Percentiles rank a stretch among this genome's conserved stretches.
These are phyloP conservation scores for Conus betulinus DNA, from an alignment of 1,140 invertebrate species.

Conservation along the genomic window DNA sequence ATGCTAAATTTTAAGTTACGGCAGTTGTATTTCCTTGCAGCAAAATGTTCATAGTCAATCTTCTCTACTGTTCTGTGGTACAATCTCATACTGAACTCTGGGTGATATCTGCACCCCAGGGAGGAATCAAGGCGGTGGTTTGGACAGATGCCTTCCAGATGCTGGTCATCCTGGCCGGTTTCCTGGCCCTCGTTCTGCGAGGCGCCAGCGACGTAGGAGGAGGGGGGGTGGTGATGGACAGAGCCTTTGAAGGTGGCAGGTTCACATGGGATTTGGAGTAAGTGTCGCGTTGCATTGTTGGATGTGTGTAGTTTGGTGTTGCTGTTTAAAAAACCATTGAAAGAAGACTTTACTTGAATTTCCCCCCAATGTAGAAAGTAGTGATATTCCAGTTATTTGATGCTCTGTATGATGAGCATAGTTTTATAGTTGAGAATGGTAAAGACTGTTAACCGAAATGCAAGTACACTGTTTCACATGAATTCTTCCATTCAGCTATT, in stretches of 20 bases:
- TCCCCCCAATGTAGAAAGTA: too few species aligned
- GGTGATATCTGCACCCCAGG: conserved; percentile 78
- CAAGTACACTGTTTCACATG: too few species aligned
- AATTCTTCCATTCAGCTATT: too few species aligned
- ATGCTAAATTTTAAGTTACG: too few species aligned
- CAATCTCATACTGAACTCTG: too few species aligned
- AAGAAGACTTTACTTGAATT: too few species aligned
- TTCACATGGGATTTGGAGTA: conserved; percentile 26
- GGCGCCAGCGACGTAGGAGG: conserved; percentile 86
- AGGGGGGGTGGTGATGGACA: conserved; percentile 81
- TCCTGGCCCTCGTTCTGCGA: conserved; percentile 85
- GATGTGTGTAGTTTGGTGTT: background rate
- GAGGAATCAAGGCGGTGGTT: conserved; percentile 95
- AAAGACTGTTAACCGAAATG: too few species aligned
- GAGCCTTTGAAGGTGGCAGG: conserved; percentile 71
- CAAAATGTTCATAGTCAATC: background rate
- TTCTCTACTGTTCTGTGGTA: background rate
- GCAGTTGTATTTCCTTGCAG: background rate
- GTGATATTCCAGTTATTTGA: too few species aligned
- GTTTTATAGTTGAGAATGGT: too few species aligned
- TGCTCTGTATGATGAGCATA: too few species aligned
- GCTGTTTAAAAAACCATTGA: too few species aligned
- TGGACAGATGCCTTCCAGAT: conserved; percentile 92
- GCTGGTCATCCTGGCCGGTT: conserved; percentile 88
- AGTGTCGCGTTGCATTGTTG: background rate